Conservation (phyloP, 2,888 invertebrate species). For the Malacosoma neustria region DNA sequence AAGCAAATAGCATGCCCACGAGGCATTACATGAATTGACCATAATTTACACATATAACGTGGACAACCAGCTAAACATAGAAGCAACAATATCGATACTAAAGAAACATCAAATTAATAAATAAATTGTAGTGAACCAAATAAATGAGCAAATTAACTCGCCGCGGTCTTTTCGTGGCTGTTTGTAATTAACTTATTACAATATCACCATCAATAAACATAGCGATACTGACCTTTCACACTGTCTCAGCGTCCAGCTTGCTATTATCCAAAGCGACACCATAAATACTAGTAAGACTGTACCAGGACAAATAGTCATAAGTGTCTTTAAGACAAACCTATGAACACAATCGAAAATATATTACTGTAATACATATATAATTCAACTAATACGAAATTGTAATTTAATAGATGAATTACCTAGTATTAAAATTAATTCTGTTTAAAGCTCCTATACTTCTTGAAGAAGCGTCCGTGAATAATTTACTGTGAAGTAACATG, state of each 20-base stretch:
- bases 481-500: conserved; percentile 99
- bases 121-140: conserved; percentile 7
- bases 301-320: conserved; percentile 99
- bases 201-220: conserved; percentile 21
- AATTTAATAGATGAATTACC: conserved; percentile 75
- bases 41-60: conserved; percentile 32
- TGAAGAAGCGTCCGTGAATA: conserved; percentile 99
- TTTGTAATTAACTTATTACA: conserved; percentile 14
- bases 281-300: conserved; percentile 98
- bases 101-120: conserved; percentile 13
- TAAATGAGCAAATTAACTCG: conserved; percentile 19
- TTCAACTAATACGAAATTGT: not conserved
- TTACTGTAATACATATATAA: not conserved
- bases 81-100: conserved; percentile 41
- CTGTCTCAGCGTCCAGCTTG: conserved; percentile 98
- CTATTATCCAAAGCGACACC: conserved; percentile 99
- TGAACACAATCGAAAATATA: conserved; percentile 12
- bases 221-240: conserved; percentile 92
- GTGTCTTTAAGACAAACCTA: conserved; percentile 95
- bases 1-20: conserved; percentile 64
- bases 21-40: conserved; percentile 47
- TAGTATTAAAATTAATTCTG: conserved; percentile 98
- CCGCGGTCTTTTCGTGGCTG: conserved; percentile 9
- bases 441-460: conserved; percentile 98
- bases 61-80: conserved; percentile 36